Evolutionary conservation across 1,140 invertebrate genomes (phyloP).

Genomic region (Trypoxylus dichotomus): DNA sequence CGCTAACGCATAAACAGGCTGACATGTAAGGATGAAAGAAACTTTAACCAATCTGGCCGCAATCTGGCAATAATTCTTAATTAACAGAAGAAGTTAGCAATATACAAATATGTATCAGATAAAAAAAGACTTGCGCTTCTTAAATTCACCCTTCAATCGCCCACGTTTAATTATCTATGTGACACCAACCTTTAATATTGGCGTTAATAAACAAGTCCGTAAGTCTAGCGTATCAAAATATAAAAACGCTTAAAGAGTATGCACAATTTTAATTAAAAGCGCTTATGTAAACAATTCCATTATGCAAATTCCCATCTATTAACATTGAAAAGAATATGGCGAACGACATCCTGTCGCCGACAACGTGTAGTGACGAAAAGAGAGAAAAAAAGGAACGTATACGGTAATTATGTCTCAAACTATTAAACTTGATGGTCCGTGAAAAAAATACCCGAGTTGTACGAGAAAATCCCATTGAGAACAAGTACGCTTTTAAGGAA

Average conservation of each 20-base stretch:
- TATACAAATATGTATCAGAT: too few relatives aligned
- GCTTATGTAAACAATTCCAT: conserved; percentile 6
- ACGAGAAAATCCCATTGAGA: background rate
- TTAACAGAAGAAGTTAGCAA: too few relatives aligned
- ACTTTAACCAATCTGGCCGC: too few relatives aligned
- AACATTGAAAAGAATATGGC: background rate
- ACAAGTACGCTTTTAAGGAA: background rate
- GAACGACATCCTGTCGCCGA: background rate
- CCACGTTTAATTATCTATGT: background rate
- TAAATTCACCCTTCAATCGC: background rate
- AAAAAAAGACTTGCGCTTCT: too few relatives aligned
- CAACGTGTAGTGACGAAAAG: background rate
- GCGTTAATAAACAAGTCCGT: background rate
- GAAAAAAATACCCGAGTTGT: background rate
- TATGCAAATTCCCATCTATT: background rate
- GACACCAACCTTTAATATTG: background rate
- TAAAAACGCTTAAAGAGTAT: background rate
- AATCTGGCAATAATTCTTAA: too few relatives aligned
- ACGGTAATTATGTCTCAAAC: background rate
- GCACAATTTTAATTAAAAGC: background rate
- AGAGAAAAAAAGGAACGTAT: background rate
- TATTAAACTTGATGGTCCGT: background rate
- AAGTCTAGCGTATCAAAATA: background rate
- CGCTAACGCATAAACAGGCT: too few relatives aligned
- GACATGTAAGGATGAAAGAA: too few relatives aligned